Conservation (phyloP, 2,113 vertebrate species). For the Grantiella picta region DNA sequence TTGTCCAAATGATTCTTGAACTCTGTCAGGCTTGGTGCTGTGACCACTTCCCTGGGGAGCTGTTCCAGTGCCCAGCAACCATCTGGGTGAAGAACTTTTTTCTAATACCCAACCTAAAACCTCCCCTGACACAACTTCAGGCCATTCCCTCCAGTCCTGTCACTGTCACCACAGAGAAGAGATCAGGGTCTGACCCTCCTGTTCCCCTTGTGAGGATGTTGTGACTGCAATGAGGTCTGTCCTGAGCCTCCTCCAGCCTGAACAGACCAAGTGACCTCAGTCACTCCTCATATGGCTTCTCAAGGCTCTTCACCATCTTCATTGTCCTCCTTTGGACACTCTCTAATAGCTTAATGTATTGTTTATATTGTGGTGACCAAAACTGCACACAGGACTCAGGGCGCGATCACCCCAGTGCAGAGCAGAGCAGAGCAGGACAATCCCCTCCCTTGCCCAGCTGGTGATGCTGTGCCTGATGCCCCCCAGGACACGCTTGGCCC, state of each 20-base stretch:
- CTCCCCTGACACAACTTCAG: neutral
- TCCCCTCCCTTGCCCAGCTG: rapidly evolving
- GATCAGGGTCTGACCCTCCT: neutral
- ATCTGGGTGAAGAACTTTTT: neutral
- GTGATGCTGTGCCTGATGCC: rapidly evolving
- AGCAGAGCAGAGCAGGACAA: neutral
- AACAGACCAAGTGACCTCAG: neutral
- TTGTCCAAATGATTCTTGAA: neutral
- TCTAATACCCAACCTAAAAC: neutral
- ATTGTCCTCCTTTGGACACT: no score
- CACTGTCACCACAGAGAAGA: neutral
- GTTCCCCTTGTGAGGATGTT: neutral
- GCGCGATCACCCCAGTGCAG: rapidly evolving
- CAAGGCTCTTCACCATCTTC: neutral
- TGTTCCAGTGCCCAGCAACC: neutral
- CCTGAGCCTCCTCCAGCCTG: neutral
- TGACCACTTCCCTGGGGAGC: neutral
- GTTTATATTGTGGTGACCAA: neutral
- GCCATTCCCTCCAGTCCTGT: rapidly evolving
- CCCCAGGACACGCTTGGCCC: neutral
- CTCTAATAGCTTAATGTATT: neutral
- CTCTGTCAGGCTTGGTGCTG: neutral
- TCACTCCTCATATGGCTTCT: rapidly evolving
- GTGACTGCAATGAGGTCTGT: neutral
- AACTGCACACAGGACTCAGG: rapidly evolving